Evolutionary conservation across 1,140 invertebrate genomes (phyloP).

Genomic region (Yoshiicerus persimilis): DNA sequence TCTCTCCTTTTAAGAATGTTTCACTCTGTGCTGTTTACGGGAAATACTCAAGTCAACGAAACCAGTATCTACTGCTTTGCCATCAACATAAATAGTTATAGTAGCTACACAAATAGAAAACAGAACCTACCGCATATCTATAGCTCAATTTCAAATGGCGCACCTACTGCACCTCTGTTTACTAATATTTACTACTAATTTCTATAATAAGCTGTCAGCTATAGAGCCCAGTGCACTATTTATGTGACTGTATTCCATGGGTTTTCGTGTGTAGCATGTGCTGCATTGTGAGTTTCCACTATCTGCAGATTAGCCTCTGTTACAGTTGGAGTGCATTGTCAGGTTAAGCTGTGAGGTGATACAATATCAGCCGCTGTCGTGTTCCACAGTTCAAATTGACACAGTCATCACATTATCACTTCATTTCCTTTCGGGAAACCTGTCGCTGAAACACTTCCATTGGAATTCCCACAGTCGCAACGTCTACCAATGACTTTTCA

Average conservation of each 20-base stretch:
- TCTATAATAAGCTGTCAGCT: not conserved
- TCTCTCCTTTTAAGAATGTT: not conserved
- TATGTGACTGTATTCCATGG: not conserved
- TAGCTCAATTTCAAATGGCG: not conserved
- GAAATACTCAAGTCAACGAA: not conserved
- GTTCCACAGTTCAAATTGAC: slow-evolving; percentile 1
- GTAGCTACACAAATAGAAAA: no score
- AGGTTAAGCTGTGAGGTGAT: not conserved
- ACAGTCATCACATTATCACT: slow-evolving; percentile 6
- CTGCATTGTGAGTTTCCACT: not conserved
- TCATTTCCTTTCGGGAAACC: slow-evolving; percentile 8
- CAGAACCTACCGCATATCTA: not conserved
- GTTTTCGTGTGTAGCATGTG: not conserved
- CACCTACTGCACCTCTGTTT: no score
- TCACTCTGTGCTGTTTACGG: not conserved
- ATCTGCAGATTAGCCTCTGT: not conserved
- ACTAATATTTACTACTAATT: not conserved
- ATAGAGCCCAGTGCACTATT: not conserved
- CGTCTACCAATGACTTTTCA: not conserved
- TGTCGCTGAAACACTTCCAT: not conserved
- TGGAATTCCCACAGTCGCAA: not conserved
- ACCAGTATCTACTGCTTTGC: not conserved
- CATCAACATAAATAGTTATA: not conserved
- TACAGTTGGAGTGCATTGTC: not conserved
- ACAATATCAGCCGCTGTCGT: not conserved